Base-by-base conservation (phyloP, 92 coral and sea anemone genomes). In the Umimayanthus chanpuru region DNA sequence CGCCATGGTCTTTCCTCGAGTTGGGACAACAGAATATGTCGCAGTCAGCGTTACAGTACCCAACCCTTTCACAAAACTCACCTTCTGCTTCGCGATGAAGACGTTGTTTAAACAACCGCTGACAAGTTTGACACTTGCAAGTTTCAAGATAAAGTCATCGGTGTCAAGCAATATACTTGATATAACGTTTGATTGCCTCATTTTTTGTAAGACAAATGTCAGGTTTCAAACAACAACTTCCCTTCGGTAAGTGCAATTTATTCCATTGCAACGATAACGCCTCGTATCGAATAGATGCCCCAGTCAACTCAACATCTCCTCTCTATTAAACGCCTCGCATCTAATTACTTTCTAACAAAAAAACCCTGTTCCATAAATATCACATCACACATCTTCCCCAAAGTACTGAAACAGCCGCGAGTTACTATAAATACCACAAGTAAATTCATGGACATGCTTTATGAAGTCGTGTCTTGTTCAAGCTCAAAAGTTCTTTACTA, bases 41-140 rank as follows among this genome's bases (percentile, higher is more conserved):
- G 75, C 41, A 9, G 40, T 36, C 4, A 23, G 38, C 36, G 18
- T 81, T 14, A 1, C 74, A 21, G 2, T 0, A 20, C 50, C 73
- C 53, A 64, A 8, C 43, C 18, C 58, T 20, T 16, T 55, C 25
- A 65, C 23, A 29, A 36, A 39, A 36, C 20, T 81, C 20, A 61
- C 85, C 10, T 21, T 29, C 40, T 81, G 85, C 55, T 81, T 58
- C 49, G 85, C 85, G 29, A 67, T 81, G 85, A 61, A 81, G 74
- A 81, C 85, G 55, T 64, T 20, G 20, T 65, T 67, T 23, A 5
- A 38, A 11, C 3, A 9, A 15, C 23, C 32, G 20, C 7, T 81
- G 18, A 64, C 4, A 36, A 66, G 7, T 4, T 8, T 10, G 70
- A 30, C 20, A 64, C 15, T 81, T 6, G 73, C 74, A 64, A 65